Base-by-base conservation (phyloP, 2,888 invertebrate genomes). In the Leucozona laternaria region DNA sequence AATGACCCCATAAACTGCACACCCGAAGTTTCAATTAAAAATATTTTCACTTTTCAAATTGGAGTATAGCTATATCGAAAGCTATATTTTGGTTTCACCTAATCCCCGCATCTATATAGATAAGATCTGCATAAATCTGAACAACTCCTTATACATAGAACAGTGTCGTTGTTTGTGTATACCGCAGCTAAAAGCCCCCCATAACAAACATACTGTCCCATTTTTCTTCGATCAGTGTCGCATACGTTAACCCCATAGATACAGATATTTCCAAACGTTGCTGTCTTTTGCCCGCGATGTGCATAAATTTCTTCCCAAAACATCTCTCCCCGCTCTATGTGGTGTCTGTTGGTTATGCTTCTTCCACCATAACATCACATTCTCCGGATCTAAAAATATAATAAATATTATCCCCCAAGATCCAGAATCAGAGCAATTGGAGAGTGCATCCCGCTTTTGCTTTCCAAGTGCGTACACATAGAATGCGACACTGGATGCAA, bases 371-470 rank as follows among this genome's bases (percentile, higher is more conserved):
- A 62, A 50, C 43, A n/a, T n/a, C n/a, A 66, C 78, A 70, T 71
- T 75, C 64, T 64, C 48, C 73, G 57, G 37, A 60, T 79, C 86
- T 78, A 82, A 71, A 86, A 79, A 86, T 82, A 86, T 55, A 48
- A 66, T 66, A 53, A 57, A 79, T 55, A 55, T 75, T 79, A 79
- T 79, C 71, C 60, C 45, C 71, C 66, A 48, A 43, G 17, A 71
- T 71, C 37, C 37, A 43, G 70, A 85, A 81, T 82, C 81, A 81
- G 82, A 81, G 81, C 70, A 86, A 86, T 81, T 86, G 85, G 81
- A 81, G 77, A 73, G 73, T 48, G 45, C 60, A 70, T 81, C 75
- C 58, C 77, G 68, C 81, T 81, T 86, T 78, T 77, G 31, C 71
- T 60, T 78, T 73, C 28, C 58, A 68, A 48, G 40, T 73, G 71